phyloP scores from a whole-genome alignment of 2,113 vertebrate genomes.

The Amazona guildingii region DNA sequence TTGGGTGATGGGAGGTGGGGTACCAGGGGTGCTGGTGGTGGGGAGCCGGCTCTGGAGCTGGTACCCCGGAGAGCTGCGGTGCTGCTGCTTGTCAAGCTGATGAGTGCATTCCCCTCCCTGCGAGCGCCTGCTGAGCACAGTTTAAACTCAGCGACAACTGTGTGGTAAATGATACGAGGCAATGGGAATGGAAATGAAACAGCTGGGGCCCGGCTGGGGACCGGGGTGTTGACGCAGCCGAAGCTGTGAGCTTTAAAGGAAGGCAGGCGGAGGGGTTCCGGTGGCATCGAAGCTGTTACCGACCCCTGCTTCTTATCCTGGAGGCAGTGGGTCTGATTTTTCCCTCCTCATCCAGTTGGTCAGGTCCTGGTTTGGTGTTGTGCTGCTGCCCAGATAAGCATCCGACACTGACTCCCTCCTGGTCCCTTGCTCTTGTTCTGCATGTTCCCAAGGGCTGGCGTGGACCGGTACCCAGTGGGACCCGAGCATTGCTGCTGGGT shows the following conservation, averaged over 20 bases:
- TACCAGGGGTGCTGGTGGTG: fast-evolving
- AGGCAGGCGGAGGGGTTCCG: not conserved
- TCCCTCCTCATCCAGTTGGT: fast-evolving
- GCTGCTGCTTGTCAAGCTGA: not conserved
- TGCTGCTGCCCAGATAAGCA: not conserved
- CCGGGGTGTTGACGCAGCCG: not conserved
- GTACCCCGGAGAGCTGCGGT: not conserved
- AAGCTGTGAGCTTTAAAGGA: not conserved
- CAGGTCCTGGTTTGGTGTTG: fast-evolving
- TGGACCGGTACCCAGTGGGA: not conserved
- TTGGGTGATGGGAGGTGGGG: not conserved
- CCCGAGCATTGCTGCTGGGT: fast-evolving
- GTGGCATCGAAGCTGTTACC: fast-evolving
- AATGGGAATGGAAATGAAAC: not conserved
- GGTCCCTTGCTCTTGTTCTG: not conserved
- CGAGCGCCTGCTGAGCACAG: not conserved
- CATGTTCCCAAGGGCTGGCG: fast-evolving
- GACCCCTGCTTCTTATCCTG: fast-evolving
- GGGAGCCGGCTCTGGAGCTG: not conserved
- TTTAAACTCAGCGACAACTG: not conserved
- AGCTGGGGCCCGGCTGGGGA: not conserved
- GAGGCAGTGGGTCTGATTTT: not conserved
- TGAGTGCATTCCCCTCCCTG: not conserved
- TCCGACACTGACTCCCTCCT: not conserved
- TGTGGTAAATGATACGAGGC: not conserved